Evolutionary conservation across 2,888 invertebrate species (phyloP).

Genomic region (Morinoia aosen): DNA sequence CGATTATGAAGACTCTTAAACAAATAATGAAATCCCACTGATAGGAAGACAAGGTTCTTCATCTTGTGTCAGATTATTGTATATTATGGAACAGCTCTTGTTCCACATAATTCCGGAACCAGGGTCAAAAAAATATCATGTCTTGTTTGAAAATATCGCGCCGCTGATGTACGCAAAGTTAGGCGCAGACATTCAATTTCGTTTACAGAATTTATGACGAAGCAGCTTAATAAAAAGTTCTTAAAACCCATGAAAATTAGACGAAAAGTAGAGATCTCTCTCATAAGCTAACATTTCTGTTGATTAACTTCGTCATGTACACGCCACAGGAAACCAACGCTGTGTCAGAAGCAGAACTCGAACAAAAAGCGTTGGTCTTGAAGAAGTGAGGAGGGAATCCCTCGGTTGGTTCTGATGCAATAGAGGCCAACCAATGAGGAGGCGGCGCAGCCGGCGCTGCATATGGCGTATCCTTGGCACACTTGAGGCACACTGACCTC

Average conservation of each 20-base stretch:
- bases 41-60: not conserved
- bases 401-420: conserved; percentile 37
- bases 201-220: not conserved
- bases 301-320: not conserved
- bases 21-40: not conserved
- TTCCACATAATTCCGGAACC: not conserved
- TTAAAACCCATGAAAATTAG: not conserved
- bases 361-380: conserved; percentile 18
- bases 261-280: not conserved
- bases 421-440: not conserved
- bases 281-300: not conserved
- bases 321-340: not conserved
- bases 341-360: not conserved
- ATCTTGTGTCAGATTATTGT: not conserved
- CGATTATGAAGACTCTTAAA: not conserved
- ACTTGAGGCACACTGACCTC: conserved; percentile 38
- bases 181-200: not conserved
- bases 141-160: not conserved
- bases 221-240: not conserved
- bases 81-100: not conserved
- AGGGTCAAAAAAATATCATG: not conserved
- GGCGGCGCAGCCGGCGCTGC: not conserved
- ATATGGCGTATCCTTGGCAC: conserved; percentile 40
- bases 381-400: conserved; percentile 32
- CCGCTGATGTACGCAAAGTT: not conserved